Base-by-base conservation (phyloP, 2,888 invertebrate genomes). In the Dryomyza anilis region DNA sequence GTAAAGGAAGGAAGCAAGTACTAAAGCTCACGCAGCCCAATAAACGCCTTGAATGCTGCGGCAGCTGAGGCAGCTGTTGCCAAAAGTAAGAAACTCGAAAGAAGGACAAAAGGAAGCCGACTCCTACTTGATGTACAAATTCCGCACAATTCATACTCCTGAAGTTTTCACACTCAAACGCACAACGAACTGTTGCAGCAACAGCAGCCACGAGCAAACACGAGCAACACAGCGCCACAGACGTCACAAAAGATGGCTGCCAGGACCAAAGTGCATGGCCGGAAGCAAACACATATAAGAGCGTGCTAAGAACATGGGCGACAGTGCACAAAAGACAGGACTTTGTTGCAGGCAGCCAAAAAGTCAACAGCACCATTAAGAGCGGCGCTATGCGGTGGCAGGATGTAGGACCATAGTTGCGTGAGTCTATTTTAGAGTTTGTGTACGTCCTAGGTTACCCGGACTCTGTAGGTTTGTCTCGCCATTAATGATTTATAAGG, bases 401-500 rank as follows among this genome's bases (percentile, higher is more conserved):
- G 29, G 43, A 30, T 27, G 52, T 14, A 36, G 10, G 39, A 14
- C 25, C n/a, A 14, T 39, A 12, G 23, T n/a, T 25, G 1, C 16
- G 43, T 21, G 19, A n/a, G 39, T 7, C 23, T 23, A 14, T 12
- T 39, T 56, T 23, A 21, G 19, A 23, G 36, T 2, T n/a, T 3
- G 19, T 23, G 14, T 30, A 6, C 12, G 12, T 23, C 25, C 16
- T n/a, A n/a, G n/a, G n/a, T n/a, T n/a, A n/a, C n/a, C n/a, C n/a
- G n/a, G n/a, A n/a, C 39, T 56, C 39, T 21, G 39, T 30, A 14
- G 36, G 6, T 23, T 6, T 56, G 21, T 45, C 73, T 72, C 73
- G 74, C 70, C 76, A 77, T 79, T 77, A 78, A 80, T 79, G 77
- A 80, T 79, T 80, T 79, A 80, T 80, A 74, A 76, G 73, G 74